Conservation (phyloP, 2,888 invertebrate genomes). For the Eugnorisma glareosa region DNA sequence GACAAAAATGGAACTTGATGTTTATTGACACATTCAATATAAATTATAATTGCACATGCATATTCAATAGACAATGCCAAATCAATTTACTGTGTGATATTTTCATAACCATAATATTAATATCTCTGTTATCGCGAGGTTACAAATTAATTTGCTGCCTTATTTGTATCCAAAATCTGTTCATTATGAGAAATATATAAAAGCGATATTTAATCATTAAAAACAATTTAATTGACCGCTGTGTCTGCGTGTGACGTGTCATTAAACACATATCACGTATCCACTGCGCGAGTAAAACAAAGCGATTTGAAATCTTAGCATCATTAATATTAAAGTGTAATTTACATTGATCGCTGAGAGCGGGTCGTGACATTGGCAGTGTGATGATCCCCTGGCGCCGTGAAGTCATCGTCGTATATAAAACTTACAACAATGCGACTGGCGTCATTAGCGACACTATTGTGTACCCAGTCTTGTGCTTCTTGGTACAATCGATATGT, state of each 20-base stretch:
- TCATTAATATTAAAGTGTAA: constrained; percentile 51
- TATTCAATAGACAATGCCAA: constrained; percentile 49
- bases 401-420: constrained; percentile 84
- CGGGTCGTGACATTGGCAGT: constrained; percentile 79
- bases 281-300: constrained; percentile 17
- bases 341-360: constrained; percentile 65
- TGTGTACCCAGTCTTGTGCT: constrained; percentile 80
- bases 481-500: constrained; percentile 79
- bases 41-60: constrained; percentile 53
- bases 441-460: constrained; percentile 79
- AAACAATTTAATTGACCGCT: constrained; percentile 34
- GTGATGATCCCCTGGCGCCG: constrained; percentile 77
- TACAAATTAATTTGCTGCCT: constrained; percentile 27
- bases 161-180: constrained; percentile 27
- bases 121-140: constrained; percentile 41
- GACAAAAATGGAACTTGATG: constrained; percentile 71
- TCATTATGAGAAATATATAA: constrained; percentile 33
- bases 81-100: constrained; percentile 42
- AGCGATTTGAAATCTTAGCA: constrained; percentile 49
- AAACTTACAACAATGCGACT: constrained; percentile 75
- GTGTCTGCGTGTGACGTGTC: constrained; percentile 35
- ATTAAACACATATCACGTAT: constrained; percentile 34
- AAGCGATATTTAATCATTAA: constrained; percentile 30
- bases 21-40: constrained; percentile 61
- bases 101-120: constrained; percentile 9